Evolutionary conservation across 2,113 vertebrate species (phyloP).

Genomic region (Uria aalge): DNA sequence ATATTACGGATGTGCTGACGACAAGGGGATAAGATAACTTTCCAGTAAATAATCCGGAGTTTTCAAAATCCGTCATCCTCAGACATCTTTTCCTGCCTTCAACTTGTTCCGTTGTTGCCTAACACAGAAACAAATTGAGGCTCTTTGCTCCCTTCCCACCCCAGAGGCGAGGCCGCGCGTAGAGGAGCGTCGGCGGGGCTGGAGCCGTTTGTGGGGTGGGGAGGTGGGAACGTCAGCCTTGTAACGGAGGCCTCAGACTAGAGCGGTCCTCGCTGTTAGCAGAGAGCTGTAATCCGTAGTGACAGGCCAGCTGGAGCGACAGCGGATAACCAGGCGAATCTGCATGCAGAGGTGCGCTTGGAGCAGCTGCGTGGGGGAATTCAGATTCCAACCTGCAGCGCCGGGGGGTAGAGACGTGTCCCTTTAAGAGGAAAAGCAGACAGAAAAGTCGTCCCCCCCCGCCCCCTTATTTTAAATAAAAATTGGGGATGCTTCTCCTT

Average conservation of each 20-base stretch:
- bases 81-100: background rate
- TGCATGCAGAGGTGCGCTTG: background rate
- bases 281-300: background rate
- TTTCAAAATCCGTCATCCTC: background rate
- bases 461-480: background rate
- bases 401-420: fast-evolving
- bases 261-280: background rate
- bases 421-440: background rate
- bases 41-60: background rate
- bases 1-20: background rate
- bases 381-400: background rate
- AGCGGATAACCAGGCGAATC: background rate
- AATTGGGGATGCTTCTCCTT: background rate
- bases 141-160: background rate
- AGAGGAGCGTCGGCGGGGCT: background rate
- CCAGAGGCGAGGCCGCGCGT: background rate
- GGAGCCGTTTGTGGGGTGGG: background rate
- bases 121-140: background rate
- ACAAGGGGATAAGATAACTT: background rate
- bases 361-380: background rate
- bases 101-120: background rate
- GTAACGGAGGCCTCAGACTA: background rate
- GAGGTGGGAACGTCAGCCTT: background rate
- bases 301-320: constrained; percentile 50
- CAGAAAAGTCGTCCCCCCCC: background rate